Percentiles rank a stretch among this genome's conserved stretches.
phyloP scores from a whole-genome alignment of 1,140 invertebrate species.

The Neuroterus valhalla region DNA sequence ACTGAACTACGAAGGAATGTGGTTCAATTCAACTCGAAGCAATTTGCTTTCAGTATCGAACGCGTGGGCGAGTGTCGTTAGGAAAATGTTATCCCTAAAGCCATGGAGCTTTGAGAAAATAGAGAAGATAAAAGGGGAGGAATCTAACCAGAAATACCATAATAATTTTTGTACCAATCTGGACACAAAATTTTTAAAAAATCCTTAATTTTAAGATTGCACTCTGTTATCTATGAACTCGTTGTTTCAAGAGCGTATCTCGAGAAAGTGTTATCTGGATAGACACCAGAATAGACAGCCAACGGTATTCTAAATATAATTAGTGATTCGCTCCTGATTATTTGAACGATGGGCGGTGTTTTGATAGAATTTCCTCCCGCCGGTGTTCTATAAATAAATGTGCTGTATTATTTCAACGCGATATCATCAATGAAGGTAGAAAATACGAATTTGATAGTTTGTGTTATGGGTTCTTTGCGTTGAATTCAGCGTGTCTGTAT shows the following conservation, averaged over 20 bases:
- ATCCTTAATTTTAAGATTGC: neutral
- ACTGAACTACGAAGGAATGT: no score
- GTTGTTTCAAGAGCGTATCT: neutral
- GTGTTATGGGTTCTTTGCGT: neutral
- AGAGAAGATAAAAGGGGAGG: no score
- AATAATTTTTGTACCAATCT: no score
- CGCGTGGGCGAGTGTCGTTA: no score
- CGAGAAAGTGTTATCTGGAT: neutral
- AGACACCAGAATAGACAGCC: neutral
- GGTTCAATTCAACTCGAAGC: no score
- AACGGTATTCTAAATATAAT: constrained; percentile 4
- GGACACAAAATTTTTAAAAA: no score
- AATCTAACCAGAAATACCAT: no score
- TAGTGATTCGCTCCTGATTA: constrained; percentile 11
- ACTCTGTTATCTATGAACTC: neutral
- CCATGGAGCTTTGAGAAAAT: no score
- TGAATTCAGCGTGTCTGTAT: neutral
- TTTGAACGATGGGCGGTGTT: constrained; percentile 45
- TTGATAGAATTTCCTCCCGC: constrained; percentile 11
- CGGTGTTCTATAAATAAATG: neutral
- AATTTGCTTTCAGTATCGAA: no score
- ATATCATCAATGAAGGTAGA: neutral
- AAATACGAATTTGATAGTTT: constrained; percentile 1
- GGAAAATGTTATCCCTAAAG: no score
- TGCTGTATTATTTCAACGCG: neutral